Base-by-base conservation (phyloP, 1,140 invertebrate genomes). In the Carcinoscorpius rotundicauda region DNA sequence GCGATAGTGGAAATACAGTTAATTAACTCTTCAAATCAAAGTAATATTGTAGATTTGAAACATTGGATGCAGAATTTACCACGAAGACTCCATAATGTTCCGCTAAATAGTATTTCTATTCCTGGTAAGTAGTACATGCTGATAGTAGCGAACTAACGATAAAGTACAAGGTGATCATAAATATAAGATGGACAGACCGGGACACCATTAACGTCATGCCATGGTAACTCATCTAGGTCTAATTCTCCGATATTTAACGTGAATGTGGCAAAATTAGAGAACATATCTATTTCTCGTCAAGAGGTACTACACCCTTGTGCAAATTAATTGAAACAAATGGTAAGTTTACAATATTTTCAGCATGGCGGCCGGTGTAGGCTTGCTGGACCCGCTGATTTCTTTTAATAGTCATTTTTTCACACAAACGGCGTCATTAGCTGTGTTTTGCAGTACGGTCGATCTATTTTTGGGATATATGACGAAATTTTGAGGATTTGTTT, bases 51-150 rank as follows among this genome's bases (percentile, higher is more conserved):
- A 29, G 29, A 29, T 29, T 29, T 68, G n/a, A 64, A 68, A 49
- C 49, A 64, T 53, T 69, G 68, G 68, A 69, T 69, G 68, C 61
- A 64, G 63, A 67, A 69, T 63, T 63, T 69, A 52, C 68, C 68
- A 29, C 60, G 62, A 67, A 56, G 58, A 65, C 52, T 63, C 4
- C 65, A 69, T 61, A 57, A 62, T 6, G 52, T 63, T 29, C 68
- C 68, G 4, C 50, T 69, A 9, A 58, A 62, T 52, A 64, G 61
- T 48, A 29, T 69, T 48, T 65, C 68, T 4, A 69, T 69, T 11
- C 68, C 68, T 9, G 68, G 68, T 69, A 52, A 57, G 59, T 60
- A 60, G 49, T 62, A 6, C 1, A 4, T 29, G 52, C n/a, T 53
- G 10, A 5, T 10, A 5, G 55, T 53, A 61, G 3, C 2, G 53